A percentile compares a stretch with the other conserved stretches of the same genome.
These are phyloP conservation scores for Athrips mouffetella DNA, from an alignment of 2,888 invertebrate species.

Conservation along the genomic window DNA sequence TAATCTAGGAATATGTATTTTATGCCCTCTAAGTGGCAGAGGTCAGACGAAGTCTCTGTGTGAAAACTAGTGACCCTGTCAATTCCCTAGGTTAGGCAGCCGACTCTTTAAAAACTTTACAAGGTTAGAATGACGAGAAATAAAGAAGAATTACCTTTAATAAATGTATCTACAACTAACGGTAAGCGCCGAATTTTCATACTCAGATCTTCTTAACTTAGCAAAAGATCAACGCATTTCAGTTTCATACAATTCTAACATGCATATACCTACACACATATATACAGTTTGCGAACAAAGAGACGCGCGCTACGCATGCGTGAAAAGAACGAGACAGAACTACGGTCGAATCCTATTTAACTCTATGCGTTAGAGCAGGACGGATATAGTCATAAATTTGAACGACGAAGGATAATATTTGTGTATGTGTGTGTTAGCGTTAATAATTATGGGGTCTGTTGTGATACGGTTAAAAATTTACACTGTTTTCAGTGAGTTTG, in stretches of 20 bases:
- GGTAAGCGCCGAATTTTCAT: background rate
- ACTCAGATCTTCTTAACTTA: background rate
- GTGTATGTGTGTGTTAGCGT: constrained; percentile 16
- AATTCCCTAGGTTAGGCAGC: too few relatives aligned
- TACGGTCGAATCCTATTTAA: constrained; percentile 25
- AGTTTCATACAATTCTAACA: background rate
- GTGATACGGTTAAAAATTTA: background rate
- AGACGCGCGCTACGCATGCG: constrained; percentile 22
- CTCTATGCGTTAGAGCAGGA: constrained; percentile 18
- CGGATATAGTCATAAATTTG: constrained; percentile 24
- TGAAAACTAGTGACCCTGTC: too few relatives aligned
- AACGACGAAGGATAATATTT: constrained; percentile 19
- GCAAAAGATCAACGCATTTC: background rate
- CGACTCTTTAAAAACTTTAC: too few relatives aligned
- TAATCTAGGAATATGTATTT: too few relatives aligned
- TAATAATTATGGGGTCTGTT: constrained; percentile 18
- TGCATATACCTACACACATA: constrained; percentile 1
- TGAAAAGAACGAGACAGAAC: constrained; percentile 17
- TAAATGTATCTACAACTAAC: too few relatives aligned
- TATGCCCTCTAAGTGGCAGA: too few relatives aligned
- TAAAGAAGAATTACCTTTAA: too few relatives aligned
- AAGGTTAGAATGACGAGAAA: too few relatives aligned
- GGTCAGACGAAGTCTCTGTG: too few relatives aligned
- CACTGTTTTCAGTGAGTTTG: background rate
- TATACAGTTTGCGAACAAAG: constrained; percentile 23